Base-by-base conservation (phyloP, 2,888 invertebrate genomes). In the Hedychridium roseum region DNA sequence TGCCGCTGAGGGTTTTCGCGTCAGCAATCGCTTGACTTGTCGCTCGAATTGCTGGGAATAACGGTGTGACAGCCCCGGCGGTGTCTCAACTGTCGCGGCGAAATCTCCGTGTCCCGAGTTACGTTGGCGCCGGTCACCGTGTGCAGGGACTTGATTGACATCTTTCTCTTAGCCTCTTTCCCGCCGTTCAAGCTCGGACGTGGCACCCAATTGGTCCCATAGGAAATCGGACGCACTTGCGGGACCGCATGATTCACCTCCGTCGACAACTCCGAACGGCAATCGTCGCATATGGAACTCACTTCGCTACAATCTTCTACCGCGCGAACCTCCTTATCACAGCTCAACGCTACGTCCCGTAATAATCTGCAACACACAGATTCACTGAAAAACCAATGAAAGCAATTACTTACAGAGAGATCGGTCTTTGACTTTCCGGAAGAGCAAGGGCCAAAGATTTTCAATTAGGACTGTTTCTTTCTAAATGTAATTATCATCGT, bases 201-300 rank as follows among this genome's bases (percentile, higher is more conserved):
- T 3, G 67, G 67, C 9, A 39, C 47, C 73, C 72, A 72, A 27
- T 71, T 67, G 0, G 70, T 72, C 1, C 71, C 72, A 21, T 71
- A 67, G 0, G 66, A 61, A 2, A 71, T 60, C 2, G 71, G 67
- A 17, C 51, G 61, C 5, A 70, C 39, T 2, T 21, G 39, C 14
- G 37, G 43, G 0, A 20, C 9, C 2, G 17, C 42, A 5, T 34
- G 34, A 6, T 45, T 39, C 9, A 37, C 38, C 1, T 70, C 69
- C 23, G 51, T 54, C 3, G 68, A 69, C 12, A 57, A 43, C 15
- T 72, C 67, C 3, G 66, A 66, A 4, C 61, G 60, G 18, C 58
- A 66, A 18, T 69, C 66, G 12, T 72, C 71, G 51, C 60, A 64
- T 2, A 61, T 30, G 4, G 62, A 67, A 20, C 59, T 61, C 2